These are phyloP conservation scores for Varanus komodoensis DNA, from an alignment of 2,113 vertebrate genomes.

Conservation along the genomic window DNA sequence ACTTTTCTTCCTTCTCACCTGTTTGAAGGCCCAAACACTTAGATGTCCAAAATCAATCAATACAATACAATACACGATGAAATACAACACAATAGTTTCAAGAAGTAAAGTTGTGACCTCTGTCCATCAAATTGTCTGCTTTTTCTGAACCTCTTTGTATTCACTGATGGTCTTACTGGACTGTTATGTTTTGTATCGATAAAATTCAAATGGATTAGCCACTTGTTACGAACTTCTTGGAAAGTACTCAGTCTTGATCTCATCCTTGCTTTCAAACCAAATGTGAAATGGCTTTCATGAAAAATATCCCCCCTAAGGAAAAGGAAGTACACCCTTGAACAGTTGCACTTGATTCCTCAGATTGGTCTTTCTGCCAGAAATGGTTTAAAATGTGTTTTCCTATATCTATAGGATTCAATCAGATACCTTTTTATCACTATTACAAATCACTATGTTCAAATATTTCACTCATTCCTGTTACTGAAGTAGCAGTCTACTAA, in stretches of 20 bases:
- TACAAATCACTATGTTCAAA: not conserved
- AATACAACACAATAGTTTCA: too few relatives aligned
- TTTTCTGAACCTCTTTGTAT: not conserved
- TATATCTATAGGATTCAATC: not conserved
- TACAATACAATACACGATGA: too few relatives aligned
- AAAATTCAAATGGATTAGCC: not conserved
- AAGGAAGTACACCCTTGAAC: not conserved
- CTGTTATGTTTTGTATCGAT: not conserved
- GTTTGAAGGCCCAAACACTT: too few relatives aligned
- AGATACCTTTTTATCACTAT: not conserved
- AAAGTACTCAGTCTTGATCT: not conserved
- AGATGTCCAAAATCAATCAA: too few relatives aligned
- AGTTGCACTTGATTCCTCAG: not conserved
- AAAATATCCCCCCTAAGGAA: not conserved
- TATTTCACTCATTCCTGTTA: not conserved
- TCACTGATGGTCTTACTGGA: not conserved
- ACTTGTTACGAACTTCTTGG: not conserved
- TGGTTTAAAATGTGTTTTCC: not conserved
- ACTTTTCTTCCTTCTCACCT: too few relatives aligned
- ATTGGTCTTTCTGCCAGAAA: not conserved
- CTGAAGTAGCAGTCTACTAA: not conserved
- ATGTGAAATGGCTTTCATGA: not conserved
- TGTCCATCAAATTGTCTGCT: not conserved
- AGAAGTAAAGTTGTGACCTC: too few relatives aligned
- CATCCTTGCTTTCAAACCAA: not conserved